phyloP scores from a whole-genome alignment of 2,113 vertebrate genomes.

The Sceloporus undulatus region DNA sequence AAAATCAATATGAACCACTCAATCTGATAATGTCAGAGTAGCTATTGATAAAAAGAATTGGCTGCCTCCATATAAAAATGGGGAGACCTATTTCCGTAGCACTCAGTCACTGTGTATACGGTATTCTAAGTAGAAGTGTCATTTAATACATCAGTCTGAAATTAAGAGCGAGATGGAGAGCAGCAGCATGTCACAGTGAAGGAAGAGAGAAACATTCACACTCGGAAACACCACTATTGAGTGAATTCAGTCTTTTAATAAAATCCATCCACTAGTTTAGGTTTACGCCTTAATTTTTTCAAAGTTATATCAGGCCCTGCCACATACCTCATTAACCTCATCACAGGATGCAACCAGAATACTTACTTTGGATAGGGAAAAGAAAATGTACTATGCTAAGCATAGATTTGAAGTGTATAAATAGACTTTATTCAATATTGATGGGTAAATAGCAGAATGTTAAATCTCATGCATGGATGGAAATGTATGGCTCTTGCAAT shows the following conservation, averaged over 20 bases:
- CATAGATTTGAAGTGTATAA: not conserved
- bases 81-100: not conserved
- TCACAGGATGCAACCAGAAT: not conserved
- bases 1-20: not conserved
- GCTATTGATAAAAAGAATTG: not conserved
- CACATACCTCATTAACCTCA: constrained; percentile 8
- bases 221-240: not conserved
- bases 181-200: not conserved
- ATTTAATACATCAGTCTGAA: constrained; percentile 15
- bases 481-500: too few species aligned
- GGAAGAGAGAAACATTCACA: not conserved
- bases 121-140: constrained; percentile 11
- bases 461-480: too few species aligned
- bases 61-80: not conserved
- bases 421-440: not conserved
- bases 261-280: not conserved
- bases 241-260: not conserved
- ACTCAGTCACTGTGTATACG: not conserved
- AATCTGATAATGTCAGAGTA: constrained; percentile 5
- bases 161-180: constrained; percentile 8
- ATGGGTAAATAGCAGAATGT: not conserved
- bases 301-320: not conserved
- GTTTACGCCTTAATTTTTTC: not conserved
- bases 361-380: not conserved
- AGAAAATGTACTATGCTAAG: not conserved